phyloP scores from a whole-genome alignment of 2,113 vertebrate genomes.

The Vimba vimba region DNA sequence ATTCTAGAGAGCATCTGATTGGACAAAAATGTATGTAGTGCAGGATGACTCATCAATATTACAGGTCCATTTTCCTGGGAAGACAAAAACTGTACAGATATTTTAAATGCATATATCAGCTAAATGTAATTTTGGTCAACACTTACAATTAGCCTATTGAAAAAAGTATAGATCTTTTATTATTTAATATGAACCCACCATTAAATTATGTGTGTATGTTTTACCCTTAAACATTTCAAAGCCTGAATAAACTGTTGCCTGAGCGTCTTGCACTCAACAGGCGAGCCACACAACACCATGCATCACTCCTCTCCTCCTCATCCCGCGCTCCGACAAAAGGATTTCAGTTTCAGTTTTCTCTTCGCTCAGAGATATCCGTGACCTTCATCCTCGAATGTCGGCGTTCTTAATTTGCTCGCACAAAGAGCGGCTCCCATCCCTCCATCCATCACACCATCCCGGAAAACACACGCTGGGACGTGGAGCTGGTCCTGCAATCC shows the following conservation, averaged over 20 bases:
- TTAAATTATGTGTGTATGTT: too few species aligned
- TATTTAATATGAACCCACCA: too few species aligned
- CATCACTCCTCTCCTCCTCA: slow-evolving; percentile 32
- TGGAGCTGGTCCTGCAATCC: slow-evolving; percentile 51
- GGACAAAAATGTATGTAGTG: too few species aligned
- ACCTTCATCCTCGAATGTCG: slow-evolving; percentile 54
- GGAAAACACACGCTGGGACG: slow-evolving; percentile 51
- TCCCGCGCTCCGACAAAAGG: slow-evolving; percentile 36
- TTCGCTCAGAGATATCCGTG: slow-evolving; percentile 40
- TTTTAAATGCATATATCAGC: too few species aligned
- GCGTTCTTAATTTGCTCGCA: slow-evolving; percentile 45
- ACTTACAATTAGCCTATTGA: too few species aligned
- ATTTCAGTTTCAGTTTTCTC: slow-evolving; percentile 9
- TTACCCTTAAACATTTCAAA: background rate
- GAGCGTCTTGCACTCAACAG: background rate
- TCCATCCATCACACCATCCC: slow-evolving; percentile 68
- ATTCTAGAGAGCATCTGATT: too few species aligned
- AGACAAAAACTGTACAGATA: too few species aligned
- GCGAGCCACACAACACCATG: background rate
- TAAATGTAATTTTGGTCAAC: too few species aligned
- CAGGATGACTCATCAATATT: too few species aligned
- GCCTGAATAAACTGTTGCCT: background rate
- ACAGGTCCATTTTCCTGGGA: too few species aligned
- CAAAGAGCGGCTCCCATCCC: too few species aligned
- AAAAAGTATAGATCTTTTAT: too few species aligned